These are phyloP conservation scores for Cichlasoma orientale DNA, from an alignment of 2,797 vertebrate species.

Conservation along the genomic window DNA sequence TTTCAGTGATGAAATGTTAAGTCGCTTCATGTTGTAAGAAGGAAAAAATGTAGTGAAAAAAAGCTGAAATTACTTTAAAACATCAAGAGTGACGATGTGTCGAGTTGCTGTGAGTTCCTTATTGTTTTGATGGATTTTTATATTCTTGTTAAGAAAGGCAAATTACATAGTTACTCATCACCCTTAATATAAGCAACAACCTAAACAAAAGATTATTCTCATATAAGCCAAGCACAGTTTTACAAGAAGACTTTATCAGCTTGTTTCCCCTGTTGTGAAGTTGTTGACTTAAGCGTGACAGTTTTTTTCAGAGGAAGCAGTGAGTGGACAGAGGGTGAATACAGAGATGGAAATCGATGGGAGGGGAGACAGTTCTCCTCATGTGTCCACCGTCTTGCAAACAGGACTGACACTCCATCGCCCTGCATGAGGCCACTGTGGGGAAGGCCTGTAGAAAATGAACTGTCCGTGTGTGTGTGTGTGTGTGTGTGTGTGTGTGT, in stretches of 20 bases:
- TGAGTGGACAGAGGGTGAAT: background rate
- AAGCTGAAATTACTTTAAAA: background rate
- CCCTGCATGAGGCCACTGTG: constrained; percentile 34
- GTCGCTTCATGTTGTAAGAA: background rate
- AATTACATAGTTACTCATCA: background rate
- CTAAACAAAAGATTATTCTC: background rate
- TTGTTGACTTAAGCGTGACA: background rate
- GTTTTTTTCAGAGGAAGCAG: background rate
- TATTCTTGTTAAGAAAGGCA: background rate
- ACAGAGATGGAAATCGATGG: background rate
- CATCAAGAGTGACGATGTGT: background rate
- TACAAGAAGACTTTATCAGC: background rate
- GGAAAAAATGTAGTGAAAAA: background rate
- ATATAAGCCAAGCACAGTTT: background rate
- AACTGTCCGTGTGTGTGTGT: background rate
- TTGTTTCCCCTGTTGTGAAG: background rate
- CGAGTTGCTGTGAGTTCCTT: background rate
- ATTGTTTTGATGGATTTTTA: background rate
- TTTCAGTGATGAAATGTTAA: background rate
- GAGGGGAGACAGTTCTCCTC: constrained; percentile 12
- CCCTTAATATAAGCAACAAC: background rate
- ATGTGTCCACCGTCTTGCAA: constrained; percentile 37
- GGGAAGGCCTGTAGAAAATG: constrained; percentile 4
- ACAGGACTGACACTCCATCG: constrained; percentile 35
- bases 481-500: background rate